Base-by-base conservation (phyloP, 2,888 invertebrate species). In the Sarcophaga variegata region DNA sequence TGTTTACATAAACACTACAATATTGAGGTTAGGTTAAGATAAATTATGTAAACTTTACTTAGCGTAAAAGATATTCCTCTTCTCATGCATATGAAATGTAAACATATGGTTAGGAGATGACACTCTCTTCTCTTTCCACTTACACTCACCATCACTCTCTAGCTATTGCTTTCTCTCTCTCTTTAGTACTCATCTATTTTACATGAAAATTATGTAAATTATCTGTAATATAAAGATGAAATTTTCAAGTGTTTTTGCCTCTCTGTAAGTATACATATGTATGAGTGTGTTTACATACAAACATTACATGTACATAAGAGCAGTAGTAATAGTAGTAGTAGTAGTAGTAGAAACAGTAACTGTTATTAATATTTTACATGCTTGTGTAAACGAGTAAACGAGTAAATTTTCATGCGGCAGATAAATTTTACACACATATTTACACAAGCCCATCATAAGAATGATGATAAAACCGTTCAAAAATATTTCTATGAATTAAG, bases 11-110 rank as follows among this genome's bases (percentile, higher is more conserved):
- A 66, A 80, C 84, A 76, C 70, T 80, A 71, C 47, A 76, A 71
- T 62, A 84, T 84, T 84, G 83, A 84, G 84, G 84, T 80, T 80
- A 76, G 80, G 70, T 75, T 84, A 71, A 70, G 80, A 60, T 84
- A 83, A 78, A 69, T 80, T 80, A 66, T 80, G 69, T 75, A 80
- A 80, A 84, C 49, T 78, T 77, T 77, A 72, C 83, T 66, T 66
- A 78, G 25, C 71, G 77, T 83, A 78, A 83, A 78, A 62, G 66
- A 49, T 62, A 54, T 54, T 12, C 54, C 17, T 14, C 17, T 17
- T 22, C 45, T 67, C 45, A 54, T 54, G 17, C 54, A 54, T 54
- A 54, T 54, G 47, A 25, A 47, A 64, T 60, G 75, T 60, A 80
- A 84, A 84, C 79, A 80, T 75, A 79, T 75, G 20, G 10, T 27